Percentiles rank a stretch among this genome's conserved stretches.
Evolutionary conservation across 1,140 invertebrate genomes (phyloP).

Genomic region (Eriosoma lanigerum): DNA sequence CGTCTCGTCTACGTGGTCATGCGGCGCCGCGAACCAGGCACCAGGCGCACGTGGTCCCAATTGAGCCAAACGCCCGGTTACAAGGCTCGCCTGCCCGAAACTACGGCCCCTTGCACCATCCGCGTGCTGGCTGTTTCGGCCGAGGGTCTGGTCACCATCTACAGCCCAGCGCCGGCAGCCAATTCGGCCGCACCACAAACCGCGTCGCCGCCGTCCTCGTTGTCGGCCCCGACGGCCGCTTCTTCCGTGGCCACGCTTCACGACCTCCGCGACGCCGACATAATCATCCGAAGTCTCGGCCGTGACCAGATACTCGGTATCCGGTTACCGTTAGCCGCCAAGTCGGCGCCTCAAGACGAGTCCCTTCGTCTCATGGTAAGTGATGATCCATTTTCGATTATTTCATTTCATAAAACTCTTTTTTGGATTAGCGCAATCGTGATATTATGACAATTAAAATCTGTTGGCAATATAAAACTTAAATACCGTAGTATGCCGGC

Average conservation of each 20-base stretch:
- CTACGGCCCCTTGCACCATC: conserved; percentile 64
- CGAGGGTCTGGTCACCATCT: conserved; percentile 68
- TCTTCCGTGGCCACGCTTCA: background rate
- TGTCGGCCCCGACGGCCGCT: background rate
- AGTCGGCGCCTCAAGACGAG: conserved; percentile 25
- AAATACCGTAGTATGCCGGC: too few relatives aligned
- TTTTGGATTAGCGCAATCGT: too few relatives aligned
- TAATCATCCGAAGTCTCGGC: conserved; percentile 50
- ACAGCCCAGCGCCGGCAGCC: conserved; percentile 62
- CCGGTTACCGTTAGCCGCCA: conserved; percentile 48
- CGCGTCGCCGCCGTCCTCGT: background rate
- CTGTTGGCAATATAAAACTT: too few relatives aligned
- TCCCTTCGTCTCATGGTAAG: conserved; percentile 42
- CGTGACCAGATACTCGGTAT: conserved; percentile 40
- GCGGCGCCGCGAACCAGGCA: conserved; percentile 62
- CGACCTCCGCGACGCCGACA: conserved; percentile 40
- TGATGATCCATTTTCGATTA: too few relatives aligned
- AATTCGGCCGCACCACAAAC: conserved; percentile 13
- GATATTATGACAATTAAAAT: too few relatives aligned
- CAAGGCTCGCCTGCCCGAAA: conserved; percentile 64
- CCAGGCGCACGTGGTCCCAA: conserved; percentile 67
- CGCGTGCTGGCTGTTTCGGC: conserved; percentile 68
- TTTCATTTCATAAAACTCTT: too few relatives aligned
- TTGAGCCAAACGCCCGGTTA: conserved; percentile 67
- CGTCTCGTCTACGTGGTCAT: conserved; percentile 72